phyloP scores from a whole-genome alignment of 2,797 vertebrate genomes.

The Takifugu rubripes region DNA sequence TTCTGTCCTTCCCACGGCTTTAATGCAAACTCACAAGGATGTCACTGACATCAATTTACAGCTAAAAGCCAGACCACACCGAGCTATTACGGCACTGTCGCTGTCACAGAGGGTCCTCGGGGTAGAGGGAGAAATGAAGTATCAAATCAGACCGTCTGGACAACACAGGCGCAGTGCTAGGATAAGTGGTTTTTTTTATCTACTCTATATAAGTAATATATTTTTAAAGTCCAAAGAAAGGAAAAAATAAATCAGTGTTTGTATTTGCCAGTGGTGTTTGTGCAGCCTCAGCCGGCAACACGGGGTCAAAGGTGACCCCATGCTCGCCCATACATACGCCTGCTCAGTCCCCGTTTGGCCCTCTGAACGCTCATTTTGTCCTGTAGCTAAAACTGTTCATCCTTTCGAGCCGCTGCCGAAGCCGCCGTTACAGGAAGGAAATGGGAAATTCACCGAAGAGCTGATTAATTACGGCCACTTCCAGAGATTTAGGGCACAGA shows the following conservation, averaged over 20 bases:
- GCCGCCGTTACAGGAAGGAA: conserved; percentile 3
- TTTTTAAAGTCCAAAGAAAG: conserved; percentile 19
- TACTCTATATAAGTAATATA: conserved; percentile 16
- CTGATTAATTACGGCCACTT: conserved; percentile 16
- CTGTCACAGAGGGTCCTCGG: conserved; percentile 49
- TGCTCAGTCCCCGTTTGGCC: no score
- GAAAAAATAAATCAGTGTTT: conserved; percentile 1
- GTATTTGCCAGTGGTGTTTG: not conserved
- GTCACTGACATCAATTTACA: conserved; percentile 72
- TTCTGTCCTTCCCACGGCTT: conserved; percentile 59
- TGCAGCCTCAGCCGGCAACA: no score
- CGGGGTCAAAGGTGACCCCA: no score
- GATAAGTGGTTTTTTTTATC: not conserved
- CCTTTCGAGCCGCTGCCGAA: not conserved
- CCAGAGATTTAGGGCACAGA: conserved; percentile 14
- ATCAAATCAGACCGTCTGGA: conserved; percentile 46
- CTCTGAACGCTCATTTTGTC: not conserved
- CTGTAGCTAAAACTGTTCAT: not conserved
- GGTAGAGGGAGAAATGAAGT: conserved; percentile 45
- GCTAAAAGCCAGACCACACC: conserved; percentile 54
- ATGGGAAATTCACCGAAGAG: conserved; percentile 9
- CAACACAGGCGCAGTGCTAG: conserved; percentile 24
- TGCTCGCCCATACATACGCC: no score
- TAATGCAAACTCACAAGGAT: conserved; percentile 66
- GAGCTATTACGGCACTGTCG: conserved; percentile 48